phyloP scores from a whole-genome alignment of 2,888 invertebrate genomes.

The Patella depressa region DNA sequence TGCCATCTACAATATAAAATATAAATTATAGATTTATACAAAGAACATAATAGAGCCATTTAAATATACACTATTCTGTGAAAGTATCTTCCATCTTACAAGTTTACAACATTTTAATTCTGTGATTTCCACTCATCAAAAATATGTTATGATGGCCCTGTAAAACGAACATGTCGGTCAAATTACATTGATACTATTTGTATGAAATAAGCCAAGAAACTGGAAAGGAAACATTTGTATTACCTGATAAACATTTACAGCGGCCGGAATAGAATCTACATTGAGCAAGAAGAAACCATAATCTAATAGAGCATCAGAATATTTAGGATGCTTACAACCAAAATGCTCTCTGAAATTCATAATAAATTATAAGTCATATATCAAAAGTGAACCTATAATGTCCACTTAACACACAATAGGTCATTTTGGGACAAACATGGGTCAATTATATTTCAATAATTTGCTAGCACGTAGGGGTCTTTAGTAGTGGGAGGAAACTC shows the following conservation, averaged over 20 bases:
- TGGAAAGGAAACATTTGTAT: constrained; percentile 16
- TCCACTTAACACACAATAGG: too few species aligned
- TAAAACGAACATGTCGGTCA: not conserved
- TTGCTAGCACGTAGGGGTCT: too few species aligned
- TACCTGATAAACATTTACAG: constrained; percentile 87
- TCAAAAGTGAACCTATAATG: too few species aligned
- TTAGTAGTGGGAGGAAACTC: too few species aligned
- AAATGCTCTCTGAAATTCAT: constrained; percentile 70
- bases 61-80: too few species aligned
- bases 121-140: not conserved
- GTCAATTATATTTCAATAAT: too few species aligned
- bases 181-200: not conserved
- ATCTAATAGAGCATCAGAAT: constrained; percentile 87
- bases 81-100: too few species aligned
- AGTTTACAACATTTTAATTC: not conserved
- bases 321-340: constrained; percentile 81
- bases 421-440: too few species aligned
- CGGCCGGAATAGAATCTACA: constrained; percentile 86
- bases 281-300: constrained; percentile 92
- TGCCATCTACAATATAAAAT: constrained; percentile 70
- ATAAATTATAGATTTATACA: too few species aligned
- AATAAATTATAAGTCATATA: not conserved
- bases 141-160: not conserved
- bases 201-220: too few species aligned
- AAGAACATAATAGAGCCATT: too few species aligned